phyloP scores from a whole-genome alignment of 2,113 vertebrate species.

The Cnemophilus loriae region DNA sequence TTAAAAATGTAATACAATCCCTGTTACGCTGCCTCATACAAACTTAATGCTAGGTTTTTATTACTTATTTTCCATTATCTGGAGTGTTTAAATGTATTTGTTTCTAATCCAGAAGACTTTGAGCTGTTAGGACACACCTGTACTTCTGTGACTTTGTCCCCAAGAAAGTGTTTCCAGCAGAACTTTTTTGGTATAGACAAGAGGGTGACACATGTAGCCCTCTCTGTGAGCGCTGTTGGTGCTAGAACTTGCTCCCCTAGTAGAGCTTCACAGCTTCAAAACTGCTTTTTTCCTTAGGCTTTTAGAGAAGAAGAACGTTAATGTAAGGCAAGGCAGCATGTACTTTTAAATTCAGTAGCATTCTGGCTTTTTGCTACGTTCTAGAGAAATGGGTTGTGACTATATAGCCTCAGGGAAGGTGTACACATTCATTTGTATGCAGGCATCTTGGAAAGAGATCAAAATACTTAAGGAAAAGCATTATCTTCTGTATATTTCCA shows the following conservation, averaged over 20 bases:
- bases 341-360: neutral
- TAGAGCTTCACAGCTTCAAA: neutral
- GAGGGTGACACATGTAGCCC: accelerated
- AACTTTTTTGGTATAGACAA: neutral
- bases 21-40: accelerated
- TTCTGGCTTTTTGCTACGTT: neutral
- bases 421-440: neutral
- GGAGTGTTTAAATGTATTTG: neutral
- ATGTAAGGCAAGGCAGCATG: neutral
- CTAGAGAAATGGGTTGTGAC: neutral
- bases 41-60: neutral
- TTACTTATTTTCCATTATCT: neutral
- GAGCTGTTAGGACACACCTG: neutral
- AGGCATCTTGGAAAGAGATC: neutral
- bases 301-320: neutral
- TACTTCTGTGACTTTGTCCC: neutral
- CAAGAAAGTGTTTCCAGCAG: neutral
- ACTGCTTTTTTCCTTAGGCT: neutral
- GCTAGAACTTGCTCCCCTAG: neutral
- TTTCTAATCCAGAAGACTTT: neutral
- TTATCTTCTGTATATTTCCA: neutral
- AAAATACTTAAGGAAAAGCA: neutral
- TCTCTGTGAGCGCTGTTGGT: neutral
- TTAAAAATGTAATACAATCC: neutral
- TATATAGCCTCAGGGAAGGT: neutral